phyloP scores from a whole-genome alignment of 2,113 vertebrate genomes.

The Eudyptes chrysolophus region DNA sequence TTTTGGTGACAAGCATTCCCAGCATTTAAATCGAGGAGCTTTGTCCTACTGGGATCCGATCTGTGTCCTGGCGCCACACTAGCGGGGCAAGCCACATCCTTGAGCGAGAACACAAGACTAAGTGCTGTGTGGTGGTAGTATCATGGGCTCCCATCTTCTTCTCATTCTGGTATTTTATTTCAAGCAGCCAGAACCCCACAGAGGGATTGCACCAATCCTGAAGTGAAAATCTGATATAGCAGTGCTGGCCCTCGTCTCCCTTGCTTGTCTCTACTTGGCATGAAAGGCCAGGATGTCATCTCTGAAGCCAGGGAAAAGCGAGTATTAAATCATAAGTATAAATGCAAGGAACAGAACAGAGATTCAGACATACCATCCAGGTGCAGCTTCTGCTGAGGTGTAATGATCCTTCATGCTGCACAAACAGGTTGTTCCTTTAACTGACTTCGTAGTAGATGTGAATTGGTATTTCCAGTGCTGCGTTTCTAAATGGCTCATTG shows the following conservation, averaged over 20 bases:
- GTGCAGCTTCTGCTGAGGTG: not conserved
- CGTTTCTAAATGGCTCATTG: not conserved
- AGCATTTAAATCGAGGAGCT: conserved; percentile 25
- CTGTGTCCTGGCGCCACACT: conserved; percentile 11
- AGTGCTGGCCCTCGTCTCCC: not conserved
- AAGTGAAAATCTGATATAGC: not conserved
- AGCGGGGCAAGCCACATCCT: not conserved
- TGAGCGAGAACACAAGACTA: not conserved
- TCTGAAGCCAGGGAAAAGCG: not conserved
- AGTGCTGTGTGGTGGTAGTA: not conserved
- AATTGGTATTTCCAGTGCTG: not conserved
- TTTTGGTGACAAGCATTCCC: conserved; percentile 39
- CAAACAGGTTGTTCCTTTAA: not conserved
- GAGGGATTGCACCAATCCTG: not conserved
- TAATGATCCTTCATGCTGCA: not conserved
- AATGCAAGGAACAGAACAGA: not conserved
- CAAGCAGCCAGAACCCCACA: not conserved
- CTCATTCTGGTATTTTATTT: not conserved
- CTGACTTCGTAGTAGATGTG: not conserved
- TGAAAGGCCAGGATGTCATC: not conserved
- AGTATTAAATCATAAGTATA: not conserved
- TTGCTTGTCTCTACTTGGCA: not conserved
- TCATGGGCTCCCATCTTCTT: accelerated
- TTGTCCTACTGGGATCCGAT: not conserved
- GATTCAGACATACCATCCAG: too few species aligned